These are phyloP conservation scores for Euwallacea fornicatus DNA, from an alignment of 1,140 invertebrate genomes.

Conservation along the genomic window DNA sequence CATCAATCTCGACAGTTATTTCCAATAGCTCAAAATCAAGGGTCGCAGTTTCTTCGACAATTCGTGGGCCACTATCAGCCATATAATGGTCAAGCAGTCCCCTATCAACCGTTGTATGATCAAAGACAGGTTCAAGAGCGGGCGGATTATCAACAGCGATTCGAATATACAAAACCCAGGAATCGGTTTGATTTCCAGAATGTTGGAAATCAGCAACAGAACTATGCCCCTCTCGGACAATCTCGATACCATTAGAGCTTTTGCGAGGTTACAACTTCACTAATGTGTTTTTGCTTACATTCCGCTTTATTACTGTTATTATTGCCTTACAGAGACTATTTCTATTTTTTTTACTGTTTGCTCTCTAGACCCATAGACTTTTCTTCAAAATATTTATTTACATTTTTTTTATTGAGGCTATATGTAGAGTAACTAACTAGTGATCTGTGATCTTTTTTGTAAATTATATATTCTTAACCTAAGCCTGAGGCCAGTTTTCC, in stretches of 20 bases:
- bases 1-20: conserved; percentile 39
- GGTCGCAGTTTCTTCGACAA: conserved; percentile 45
- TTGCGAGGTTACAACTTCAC: not conserved
- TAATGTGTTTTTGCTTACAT: conserved; percentile 4
- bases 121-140: conserved; percentile 41
- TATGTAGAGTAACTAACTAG: not conserved
- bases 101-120: conserved; percentile 44
- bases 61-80: conserved; percentile 31
- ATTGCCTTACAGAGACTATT: conserved; percentile 11
- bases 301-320: conserved; percentile 9
- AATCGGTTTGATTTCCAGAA: conserved; percentile 45
- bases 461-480: conserved; percentile 7
- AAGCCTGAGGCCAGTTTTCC: conserved; percentile 27
- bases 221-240: conserved; percentile 43
- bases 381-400: not conserved
- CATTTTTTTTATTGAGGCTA: conserved; percentile 17
- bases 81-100: conserved; percentile 32
- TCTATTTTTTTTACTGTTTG: not conserved
- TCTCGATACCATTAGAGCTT: too few species aligned
- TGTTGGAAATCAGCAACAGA: conserved; percentile 29
- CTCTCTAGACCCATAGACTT: conserved; percentile 8
- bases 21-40: conserved; percentile 30
- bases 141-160: conserved; percentile 38
- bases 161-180: conserved; percentile 40
- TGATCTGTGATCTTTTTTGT: conserved; percentile 28